Percentiles rank a stretch among this genome's conserved stretches.
Evolutionary conservation across 2,888 invertebrate species (phyloP).

Genomic region (Ligdia adustata): DNA sequence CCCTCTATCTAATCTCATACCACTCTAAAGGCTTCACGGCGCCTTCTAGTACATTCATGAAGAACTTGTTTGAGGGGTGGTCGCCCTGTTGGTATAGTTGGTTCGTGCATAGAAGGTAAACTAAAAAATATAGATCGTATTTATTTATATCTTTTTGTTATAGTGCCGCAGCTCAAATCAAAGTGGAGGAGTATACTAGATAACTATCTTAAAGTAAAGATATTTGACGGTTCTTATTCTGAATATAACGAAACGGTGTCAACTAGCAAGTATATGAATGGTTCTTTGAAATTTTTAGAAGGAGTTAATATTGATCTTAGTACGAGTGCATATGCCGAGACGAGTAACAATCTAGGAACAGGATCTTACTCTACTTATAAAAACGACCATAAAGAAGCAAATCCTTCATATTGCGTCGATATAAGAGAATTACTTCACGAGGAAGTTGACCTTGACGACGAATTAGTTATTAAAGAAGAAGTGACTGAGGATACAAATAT

Average conservation of each 20-base stretch:
- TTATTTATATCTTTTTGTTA: too few relatives aligned
- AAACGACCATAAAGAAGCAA: too few relatives aligned
- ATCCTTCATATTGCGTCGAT: not conserved
- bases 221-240: not conserved
- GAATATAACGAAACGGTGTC: not conserved
- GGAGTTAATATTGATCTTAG: not conserved
- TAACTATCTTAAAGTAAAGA: not conserved
- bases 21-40: too few relatives aligned
- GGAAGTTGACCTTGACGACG: conserved; percentile 12
- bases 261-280: conserved; percentile 9
- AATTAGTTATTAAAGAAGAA: not conserved
- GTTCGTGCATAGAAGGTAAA: too few relatives aligned
- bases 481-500: not conserved
- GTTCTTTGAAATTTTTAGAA: conserved; percentile 15
- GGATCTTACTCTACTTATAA: too few relatives aligned
- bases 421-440: conserved; percentile 14
- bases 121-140: too few relatives aligned
- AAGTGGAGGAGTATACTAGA: conserved; percentile 6
- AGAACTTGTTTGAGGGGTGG: too few relatives aligned
- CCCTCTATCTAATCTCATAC: too few relatives aligned
- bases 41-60: too few relatives aligned
- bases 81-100: too few relatives aligned
- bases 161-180: conserved; percentile 1
- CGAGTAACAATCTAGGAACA: too few relatives aligned
- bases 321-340: too few relatives aligned